phyloP scores from a whole-genome alignment of 23 tunicate species.

The Botrylloides violaceus region DNA sequence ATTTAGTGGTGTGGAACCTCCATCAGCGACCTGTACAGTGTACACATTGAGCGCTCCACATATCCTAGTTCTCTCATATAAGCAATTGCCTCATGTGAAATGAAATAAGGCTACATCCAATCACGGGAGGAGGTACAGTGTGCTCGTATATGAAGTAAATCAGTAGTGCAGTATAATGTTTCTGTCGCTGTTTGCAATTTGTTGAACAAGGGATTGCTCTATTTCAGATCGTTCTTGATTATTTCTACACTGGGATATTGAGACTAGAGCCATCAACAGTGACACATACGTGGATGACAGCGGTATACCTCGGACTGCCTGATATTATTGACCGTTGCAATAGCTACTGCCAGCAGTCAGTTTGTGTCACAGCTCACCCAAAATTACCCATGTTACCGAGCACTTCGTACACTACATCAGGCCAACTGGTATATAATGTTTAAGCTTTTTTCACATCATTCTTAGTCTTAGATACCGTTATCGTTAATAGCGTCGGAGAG shows the following conservation, averaged over 20 bases:
- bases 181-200: no score
- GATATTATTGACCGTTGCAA: conserved; percentile 58
- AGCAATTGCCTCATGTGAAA: no score
- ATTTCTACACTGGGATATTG: conserved; percentile 74
- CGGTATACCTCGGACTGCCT: conserved; percentile 67
- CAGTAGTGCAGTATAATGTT: no score
- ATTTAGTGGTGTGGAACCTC: no score
- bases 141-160: no score
- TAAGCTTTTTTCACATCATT: neutral
- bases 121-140: no score
- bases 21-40: no score
- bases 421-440: neutral
- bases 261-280: conserved; percentile 55
- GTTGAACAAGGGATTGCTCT: neutral
- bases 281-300: conserved; percentile 73
- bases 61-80: no score
- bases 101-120: no score
- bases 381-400: neutral
- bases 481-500: no score
- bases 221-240: conserved; percentile 55
- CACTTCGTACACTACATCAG: neutral
- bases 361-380: conserved; percentile 25
- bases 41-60: no score
- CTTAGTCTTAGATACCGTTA: neutral
- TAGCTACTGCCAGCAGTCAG: conserved; percentile 58